These are phyloP conservation scores for Poecilia gillii DNA, from an alignment of 2,797 vertebrate genomes.

Conservation along the genomic window DNA sequence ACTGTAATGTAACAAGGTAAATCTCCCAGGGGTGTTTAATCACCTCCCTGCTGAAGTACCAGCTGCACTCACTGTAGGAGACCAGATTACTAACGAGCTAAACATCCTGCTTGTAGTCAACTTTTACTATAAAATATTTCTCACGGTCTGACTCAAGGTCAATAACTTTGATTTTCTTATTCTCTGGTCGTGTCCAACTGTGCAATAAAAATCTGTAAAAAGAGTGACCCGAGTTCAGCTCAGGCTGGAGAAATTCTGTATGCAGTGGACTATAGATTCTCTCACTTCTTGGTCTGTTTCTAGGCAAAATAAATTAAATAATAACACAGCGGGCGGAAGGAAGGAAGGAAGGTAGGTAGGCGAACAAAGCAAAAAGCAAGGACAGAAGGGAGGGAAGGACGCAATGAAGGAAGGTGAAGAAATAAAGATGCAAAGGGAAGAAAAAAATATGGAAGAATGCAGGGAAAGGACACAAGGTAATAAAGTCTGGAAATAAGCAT, in stretches of 20 bases:
- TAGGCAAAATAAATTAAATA: not conserved
- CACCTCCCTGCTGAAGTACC: slow-evolving; percentile 63
- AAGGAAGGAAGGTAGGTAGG: not conserved
- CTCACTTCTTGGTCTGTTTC: not conserved
- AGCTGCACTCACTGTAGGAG: slow-evolving; percentile 63
- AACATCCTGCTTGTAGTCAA: slow-evolving; percentile 42
- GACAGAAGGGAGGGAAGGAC: not conserved
- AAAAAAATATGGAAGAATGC: not conserved
- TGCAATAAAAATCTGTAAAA: slow-evolving; percentile 2
- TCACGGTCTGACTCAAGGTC: slow-evolving; percentile 2
- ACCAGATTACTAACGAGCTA: slow-evolving; percentile 47
- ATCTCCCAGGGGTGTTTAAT: slow-evolving; percentile 64
- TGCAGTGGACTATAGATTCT: not conserved
- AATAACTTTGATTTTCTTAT: not conserved
- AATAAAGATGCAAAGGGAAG: not conserved
- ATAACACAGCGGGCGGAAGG: not conserved
- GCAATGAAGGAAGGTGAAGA: not conserved
- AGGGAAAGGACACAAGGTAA: not conserved
- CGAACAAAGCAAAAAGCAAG: not conserved
- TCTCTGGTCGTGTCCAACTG: not conserved
- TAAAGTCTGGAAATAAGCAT: not conserved
- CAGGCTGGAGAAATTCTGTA: not conserved
- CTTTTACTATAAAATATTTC: slow-evolving; percentile 38
- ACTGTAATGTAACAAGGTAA: slow-evolving; percentile 66
- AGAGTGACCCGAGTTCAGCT: not conserved